Conservation (phyloP, 2,797 vertebrate species). For the Sitta carolinensis region DNA sequence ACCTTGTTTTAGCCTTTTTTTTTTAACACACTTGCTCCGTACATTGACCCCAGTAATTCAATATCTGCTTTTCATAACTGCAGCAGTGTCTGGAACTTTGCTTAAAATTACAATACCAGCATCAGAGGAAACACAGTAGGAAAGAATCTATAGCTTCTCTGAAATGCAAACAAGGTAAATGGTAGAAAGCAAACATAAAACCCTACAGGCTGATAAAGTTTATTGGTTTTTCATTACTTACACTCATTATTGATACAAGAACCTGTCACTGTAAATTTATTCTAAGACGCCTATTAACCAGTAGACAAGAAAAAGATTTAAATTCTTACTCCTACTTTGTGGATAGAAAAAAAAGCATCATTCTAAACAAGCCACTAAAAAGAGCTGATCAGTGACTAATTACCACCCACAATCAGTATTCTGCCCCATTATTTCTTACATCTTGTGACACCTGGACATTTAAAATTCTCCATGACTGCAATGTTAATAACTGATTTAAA, state of each 20-base stretch:
- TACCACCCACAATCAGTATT: not conserved
- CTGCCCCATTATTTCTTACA: not conserved
- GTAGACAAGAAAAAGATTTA: not conserved
- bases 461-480: not conserved
- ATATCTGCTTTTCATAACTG: not conserved
- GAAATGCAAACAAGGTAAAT: not conserved
- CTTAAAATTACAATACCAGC: not conserved
- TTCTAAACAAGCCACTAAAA: not conserved
- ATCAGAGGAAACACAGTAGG: not conserved
- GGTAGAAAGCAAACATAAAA: not conserved
- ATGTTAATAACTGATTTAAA: not conserved
- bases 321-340: not conserved
- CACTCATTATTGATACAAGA: not conserved
- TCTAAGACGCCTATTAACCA: not conserved
- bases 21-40: not conserved
- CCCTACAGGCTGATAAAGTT: not conserved
- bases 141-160: not conserved
- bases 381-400: not conserved
- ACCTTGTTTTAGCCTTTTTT: not conserved
- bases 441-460: not conserved
- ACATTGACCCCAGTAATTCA: not conserved
- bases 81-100: not conserved
- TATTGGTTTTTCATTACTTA: not conserved
- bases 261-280: not conserved
- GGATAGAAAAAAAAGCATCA: not conserved